phyloP scores from a whole-genome alignment of 2,113 vertebrate species.

The Hippopotamus amphibius region DNA sequence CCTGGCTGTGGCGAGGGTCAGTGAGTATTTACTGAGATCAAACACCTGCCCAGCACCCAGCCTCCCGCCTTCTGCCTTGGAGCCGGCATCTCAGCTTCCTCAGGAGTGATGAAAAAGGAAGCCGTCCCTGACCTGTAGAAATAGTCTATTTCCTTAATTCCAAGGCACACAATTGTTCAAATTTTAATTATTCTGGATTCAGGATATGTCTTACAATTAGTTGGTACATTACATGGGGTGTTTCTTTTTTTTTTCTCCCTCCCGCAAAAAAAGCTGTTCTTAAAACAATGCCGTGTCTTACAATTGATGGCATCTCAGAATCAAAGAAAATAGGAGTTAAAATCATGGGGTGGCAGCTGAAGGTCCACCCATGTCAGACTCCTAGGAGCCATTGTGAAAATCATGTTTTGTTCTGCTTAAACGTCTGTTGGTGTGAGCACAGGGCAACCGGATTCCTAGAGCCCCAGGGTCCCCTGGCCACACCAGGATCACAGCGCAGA shows the following conservation, averaged over 20 bases:
- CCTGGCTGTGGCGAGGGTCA: rapidly evolving
- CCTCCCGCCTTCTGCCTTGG: neutral
- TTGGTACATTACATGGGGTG: neutral
- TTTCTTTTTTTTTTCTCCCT: conserved; percentile 29
- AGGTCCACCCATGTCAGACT: neutral
- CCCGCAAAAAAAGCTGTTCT: neutral
- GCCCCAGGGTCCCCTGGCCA: neutral
- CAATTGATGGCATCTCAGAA: conserved; percentile 61
- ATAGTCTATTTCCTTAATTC: conserved; percentile 65
- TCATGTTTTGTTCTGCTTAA: neutral
- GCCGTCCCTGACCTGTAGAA: conserved; percentile 50
- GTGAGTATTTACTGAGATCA: neutral
- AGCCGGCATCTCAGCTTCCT: conserved; percentile 44
- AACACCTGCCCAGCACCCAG: neutral
- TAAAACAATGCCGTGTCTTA: conserved; percentile 68
- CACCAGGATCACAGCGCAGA: neutral
- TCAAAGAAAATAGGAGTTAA: conserved; percentile 32
- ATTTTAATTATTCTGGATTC: conserved; percentile 75
- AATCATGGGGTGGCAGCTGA: neutral
- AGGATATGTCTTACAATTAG: conserved; percentile 78
- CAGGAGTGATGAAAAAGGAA: conserved; percentile 49
- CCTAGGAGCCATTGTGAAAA: neutral
- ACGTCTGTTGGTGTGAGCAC: neutral
- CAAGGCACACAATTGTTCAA: conserved; percentile 53
- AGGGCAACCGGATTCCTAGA: neutral